Base-by-base conservation (phyloP, 1,140 invertebrate species). In the Antheraea pernyi region DNA sequence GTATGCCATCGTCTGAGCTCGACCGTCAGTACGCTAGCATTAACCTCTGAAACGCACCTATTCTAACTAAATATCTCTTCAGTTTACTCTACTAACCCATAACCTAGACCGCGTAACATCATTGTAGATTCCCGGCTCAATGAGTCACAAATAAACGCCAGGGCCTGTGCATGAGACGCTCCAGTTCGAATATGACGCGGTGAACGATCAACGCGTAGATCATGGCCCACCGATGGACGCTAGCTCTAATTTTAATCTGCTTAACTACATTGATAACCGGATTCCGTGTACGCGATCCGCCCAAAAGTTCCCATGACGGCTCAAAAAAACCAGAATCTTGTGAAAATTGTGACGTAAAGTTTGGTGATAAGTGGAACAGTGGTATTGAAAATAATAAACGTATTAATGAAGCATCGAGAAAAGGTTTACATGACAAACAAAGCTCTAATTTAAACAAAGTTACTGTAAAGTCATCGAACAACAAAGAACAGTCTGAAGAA, bases 251-350 rank as follows among this genome's bases (percentile, higher is more conserved):
- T 83, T 80, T 89, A 84, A 84, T 91, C 73, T 79, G 77, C 74
- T 71, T 92, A 81, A 86, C 86, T 46, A 86, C 88, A 80, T 89
- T 91, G 79, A 88, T 90, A 85, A 90, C 85, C 74, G 90, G 91
- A 84, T 93, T 93, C 80, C 90, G 91, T 70, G 77, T 93, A 69
- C 89, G 91, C 63, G 88, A 91, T 73, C 78, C 87, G 78, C 87
- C 86, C 68, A 83, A 81, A 81, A 74, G 64, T 66, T 73, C 79
- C 58, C 75, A 81, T 59, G 85, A 89, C 65, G 77, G 73, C 72
- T 79, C 77, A 66, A 82, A 80, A 81, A 88, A 80, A 76, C 86
- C 84, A 73, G 72, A 82, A 71, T 84, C 84, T 72, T 88, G 85
- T 86, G 86, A 89, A 60, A 74, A 83, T 70, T 91, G 89, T 90